Base-by-base conservation (phyloP, 1,140 invertebrate genomes). In the Bombus huntii region DNA sequence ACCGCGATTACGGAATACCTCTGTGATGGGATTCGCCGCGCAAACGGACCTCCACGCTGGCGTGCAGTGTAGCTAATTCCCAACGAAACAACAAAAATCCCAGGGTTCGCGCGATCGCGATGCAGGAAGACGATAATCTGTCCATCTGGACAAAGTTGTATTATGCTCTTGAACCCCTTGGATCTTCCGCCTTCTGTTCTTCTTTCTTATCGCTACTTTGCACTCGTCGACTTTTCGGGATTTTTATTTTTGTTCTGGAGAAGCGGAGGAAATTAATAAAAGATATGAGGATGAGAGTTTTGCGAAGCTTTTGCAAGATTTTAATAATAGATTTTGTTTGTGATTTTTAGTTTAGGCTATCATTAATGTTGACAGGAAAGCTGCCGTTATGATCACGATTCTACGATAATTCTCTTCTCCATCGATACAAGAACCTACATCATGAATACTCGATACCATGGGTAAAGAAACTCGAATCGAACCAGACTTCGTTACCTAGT, bases 1-100 rank as follows among this genome's bases (percentile, higher is more conserved):
- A 86, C 85, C 81, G 80, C 57, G 59, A 75, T 62, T 76, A 77
- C 37, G 71, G 77, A 89, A 91, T 89, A 76, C 89, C 75, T 90
- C 25, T 59, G 65, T n/a, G 73, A 83, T 22, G 65, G 34, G 34
- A 28, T 42, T 9, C 62, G 81, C 81, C 9, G 25, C 42, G 53
- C 44, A 53, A 53, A 53, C 47, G 62, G 65, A 70, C 44, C 62
- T 70, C 31, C 44, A 6, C 22, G 42, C 10, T 74, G 4, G 13
- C 39, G n/a, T n/a, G 0, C n/a, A 3, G 37, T n/a, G 70, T 34
- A 18, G 73, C 47, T 71, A 44, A 83, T 83, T 83, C 74, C 65
- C 47, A 44, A 3, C 39, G 82, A 78, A 44, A 44, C 47, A 83
- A 71, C 37, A 71, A 83, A 83, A 83, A 83, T 77, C 34, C 59